Percentiles rank a stretch among this genome's conserved stretches.
These are phyloP conservation scores for Arizona elegans DNA, from an alignment of 2,113 vertebrate species.

Conservation along the genomic window DNA sequence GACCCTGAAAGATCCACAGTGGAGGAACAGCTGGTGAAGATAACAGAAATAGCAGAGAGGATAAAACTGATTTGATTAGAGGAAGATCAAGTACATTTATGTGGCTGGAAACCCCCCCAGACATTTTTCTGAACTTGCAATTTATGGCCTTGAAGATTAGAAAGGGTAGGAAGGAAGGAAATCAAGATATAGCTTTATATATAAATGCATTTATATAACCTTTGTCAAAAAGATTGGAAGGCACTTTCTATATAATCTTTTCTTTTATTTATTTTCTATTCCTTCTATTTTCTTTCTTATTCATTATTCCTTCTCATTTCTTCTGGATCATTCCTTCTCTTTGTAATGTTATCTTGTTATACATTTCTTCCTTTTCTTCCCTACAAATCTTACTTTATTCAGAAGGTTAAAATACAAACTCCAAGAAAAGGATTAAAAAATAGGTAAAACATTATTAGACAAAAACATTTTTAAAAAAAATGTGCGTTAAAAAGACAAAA, in stretches of 20 bases:
- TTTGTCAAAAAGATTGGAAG: neutral
- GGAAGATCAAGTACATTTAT: neutral
- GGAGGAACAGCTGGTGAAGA: neutral
- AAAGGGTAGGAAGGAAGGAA: neutral
- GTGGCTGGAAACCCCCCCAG: neutral
- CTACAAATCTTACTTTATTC: no score
- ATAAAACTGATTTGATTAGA: neutral
- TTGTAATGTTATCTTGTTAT: neutral
- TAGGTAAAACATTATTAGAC: no score
- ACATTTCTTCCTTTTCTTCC: neutral
- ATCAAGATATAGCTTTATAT: neutral
- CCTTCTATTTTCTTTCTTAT: neutral
- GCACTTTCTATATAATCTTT: neutral
- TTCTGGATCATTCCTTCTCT: no score
- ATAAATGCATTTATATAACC: neutral
- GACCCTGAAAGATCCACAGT: no score
- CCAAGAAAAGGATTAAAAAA: no score
- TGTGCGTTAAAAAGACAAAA: no score
- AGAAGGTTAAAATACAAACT: no score
- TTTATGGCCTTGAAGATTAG: neutral
- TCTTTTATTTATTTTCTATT: no score
- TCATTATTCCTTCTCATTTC: no score
- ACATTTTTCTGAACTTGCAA: neutral
- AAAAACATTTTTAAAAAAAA: no score
- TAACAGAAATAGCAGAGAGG: neutral